phyloP scores from a whole-genome alignment of 2,888 invertebrate genomes.

The Drosophila borealis region DNA sequence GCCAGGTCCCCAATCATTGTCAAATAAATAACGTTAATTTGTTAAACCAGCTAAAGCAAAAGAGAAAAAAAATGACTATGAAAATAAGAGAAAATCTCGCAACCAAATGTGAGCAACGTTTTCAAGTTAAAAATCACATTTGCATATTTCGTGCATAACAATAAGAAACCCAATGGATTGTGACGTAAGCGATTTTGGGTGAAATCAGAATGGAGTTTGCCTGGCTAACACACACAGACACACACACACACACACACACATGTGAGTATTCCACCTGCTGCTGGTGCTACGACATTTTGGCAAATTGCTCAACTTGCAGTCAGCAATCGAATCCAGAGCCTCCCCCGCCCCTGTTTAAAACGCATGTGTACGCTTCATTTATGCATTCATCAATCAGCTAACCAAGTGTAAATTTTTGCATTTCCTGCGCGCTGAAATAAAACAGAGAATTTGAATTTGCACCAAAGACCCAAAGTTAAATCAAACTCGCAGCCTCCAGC shows the following conservation, averaged over 20 bases:
- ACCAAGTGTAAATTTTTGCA: slow-evolving; percentile 83
- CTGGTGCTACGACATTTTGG: slow-evolving; percentile 42
- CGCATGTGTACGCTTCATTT: slow-evolving; percentile 82
- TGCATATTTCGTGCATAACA: slow-evolving; percentile 79
- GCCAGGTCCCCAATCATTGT: slow-evolving; percentile 72
- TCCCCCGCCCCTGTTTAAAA: slow-evolving; percentile 35
- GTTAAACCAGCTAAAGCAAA: slow-evolving; percentile 61
- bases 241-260: slow-evolving; percentile 6
- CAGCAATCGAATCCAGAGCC: slow-evolving; percentile 11
- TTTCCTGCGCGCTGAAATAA: slow-evolving; percentile 78
- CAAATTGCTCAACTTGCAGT: slow-evolving; percentile 70
- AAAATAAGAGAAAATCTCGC: slow-evolving; percentile 1
- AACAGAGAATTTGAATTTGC: slow-evolving; percentile 78
- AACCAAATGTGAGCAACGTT: slow-evolving; percentile 16
- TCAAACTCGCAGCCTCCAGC: slow-evolving; percentile 36
- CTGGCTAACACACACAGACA: slow-evolving; percentile 5
- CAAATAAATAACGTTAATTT: slow-evolving; percentile 77
- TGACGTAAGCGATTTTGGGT: slow-evolving; percentile 50
- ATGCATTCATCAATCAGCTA: slow-evolving; percentile 83
- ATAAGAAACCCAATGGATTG: slow-evolving; percentile 77
- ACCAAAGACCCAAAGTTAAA: slow-evolving; percentile 60
- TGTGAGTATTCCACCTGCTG: slow-evolving; percentile 30
- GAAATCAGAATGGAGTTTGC: slow-evolving; percentile 22
- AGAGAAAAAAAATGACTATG: not conserved
- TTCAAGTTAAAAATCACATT: slow-evolving; percentile 68